Evolutionary conservation across 2,797 vertebrate species (phyloP), one percentile per base, ranked within the genome.

Genomic region (Danionella dracula): DNA sequence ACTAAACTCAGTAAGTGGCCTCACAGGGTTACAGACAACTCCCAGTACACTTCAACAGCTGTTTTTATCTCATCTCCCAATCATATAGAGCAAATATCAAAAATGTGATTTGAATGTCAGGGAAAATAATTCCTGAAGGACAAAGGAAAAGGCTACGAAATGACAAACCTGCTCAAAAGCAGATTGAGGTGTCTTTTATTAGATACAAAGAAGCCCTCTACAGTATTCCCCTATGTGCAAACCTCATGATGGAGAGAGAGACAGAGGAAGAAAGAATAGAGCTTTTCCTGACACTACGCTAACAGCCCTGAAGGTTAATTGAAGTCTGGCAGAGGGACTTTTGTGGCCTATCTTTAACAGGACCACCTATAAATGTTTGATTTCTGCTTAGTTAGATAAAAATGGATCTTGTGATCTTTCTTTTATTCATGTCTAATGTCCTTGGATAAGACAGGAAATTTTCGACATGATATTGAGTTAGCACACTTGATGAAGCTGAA

Each of bases 11-110:
- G 77, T 76, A 79, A 78, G 82, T 48, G 79, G 8, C 74, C 81
- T 83, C 80, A 46, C 34, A 79, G 84, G 81, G 82, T 76, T 1
- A 23, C 62, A 41, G 73, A 20, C 59, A 64, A 58, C 68, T 79
- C 61, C 48, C 76, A 70, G 85, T 80, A 80, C 82, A 84, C 85
- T 84, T 84, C 80, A 23, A 44, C 68, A 79, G 84, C 85, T 78
- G 75, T 74, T 86, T 78, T 78, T 76, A 78, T 75, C 86, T 81
- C 82, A 78, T 87, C 87, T 88, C 80, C 86, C 81, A n/a, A 88
- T 90, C 85, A 89, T 89, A 87, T 80, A 88, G 83, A 89, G 89
- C 86, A 91, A 91, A 91, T 91, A 91, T 88, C 85, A 88, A 85
- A 91, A 90, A 90, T 90, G 89, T 90, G 89, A 88, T 89, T 90